Evolutionary conservation across 2,888 invertebrate genomes (phyloP).

Genomic region (Tetragnatha montana): DNA sequence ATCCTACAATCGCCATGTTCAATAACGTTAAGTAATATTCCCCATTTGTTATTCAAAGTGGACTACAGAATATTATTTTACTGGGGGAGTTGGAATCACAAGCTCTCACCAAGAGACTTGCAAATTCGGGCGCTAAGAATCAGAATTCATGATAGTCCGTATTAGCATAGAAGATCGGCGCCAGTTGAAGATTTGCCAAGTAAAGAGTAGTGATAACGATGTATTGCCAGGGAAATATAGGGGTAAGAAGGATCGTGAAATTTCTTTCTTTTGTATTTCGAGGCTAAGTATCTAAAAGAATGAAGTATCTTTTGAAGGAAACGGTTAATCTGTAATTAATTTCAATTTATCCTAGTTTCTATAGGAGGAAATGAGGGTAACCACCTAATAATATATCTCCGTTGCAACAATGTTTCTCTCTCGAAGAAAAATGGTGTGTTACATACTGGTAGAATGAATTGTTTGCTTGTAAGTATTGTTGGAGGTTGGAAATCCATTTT

Average conservation of each 20-base stretch:
- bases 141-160: slow-evolving; percentile 8
- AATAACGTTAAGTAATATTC: not conserved
- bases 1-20: not conserved
- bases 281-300: not conserved
- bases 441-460: too few species aligned
- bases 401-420: not conserved
- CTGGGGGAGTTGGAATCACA: not conserved
- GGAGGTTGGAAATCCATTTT: too few species aligned
- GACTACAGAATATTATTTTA: not conserved
- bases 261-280: not conserved
- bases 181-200: slow-evolving; percentile 54
- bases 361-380: not conserved
- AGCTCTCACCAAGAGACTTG: not conserved
- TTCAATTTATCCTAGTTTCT: not conserved
- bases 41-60: slow-evolving; percentile 22
- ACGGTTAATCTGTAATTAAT: not conserved
- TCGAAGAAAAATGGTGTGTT: not conserved
- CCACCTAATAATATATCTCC: not conserved
- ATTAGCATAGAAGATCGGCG: slow-evolving; percentile 43
- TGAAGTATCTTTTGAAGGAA: not conserved
- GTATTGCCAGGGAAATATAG: slow-evolving; percentile 12
- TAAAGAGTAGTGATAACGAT: slow-evolving; percentile 19
- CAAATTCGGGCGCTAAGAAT: slow-evolving; percentile 1
- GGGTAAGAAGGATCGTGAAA: not conserved
- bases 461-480: too few species aligned